A percentile compares a stretch with the other conserved stretches of the same genome.
Conservation (phyloP, 2,888 invertebrate genomes). For the Dorcus parallelipipedus region DNA sequence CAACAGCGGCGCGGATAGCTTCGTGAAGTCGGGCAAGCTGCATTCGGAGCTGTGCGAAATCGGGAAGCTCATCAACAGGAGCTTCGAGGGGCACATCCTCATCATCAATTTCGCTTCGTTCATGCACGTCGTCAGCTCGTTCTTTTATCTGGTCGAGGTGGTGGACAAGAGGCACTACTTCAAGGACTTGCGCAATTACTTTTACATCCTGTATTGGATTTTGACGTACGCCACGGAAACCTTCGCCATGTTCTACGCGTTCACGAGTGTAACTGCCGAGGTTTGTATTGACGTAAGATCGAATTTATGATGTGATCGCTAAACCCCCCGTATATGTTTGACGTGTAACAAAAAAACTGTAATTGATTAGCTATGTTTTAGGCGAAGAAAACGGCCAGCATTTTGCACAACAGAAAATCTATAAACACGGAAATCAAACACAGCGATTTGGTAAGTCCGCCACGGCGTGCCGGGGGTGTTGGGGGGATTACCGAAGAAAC, state of each 20-base stretch:
- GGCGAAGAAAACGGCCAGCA: slow-evolving; percentile 5
- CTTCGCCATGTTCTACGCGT: slow-evolving; percentile 1
- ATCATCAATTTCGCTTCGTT: slow-evolving; percentile 4
- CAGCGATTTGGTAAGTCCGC: slow-evolving; percentile 3
- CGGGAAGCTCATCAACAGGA: neutral
- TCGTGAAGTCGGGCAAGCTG: slow-evolving; percentile 2
- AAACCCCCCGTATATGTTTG: too few species aligned
- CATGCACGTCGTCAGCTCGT: slow-evolving; percentile 1
- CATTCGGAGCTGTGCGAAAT: slow-evolving; percentile 4
- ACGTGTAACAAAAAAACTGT: too few species aligned
- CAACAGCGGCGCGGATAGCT: neutral
- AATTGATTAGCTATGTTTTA: neutral
- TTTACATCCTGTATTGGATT: neutral
- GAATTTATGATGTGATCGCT: too few species aligned
- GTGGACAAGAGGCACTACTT: neutral
- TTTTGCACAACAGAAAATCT: slow-evolving; percentile 1
- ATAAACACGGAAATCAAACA: neutral
- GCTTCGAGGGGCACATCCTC: slow-evolving; percentile 5
- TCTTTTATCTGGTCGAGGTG: slow-evolving; percentile 1
- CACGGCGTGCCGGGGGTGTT: neutral
- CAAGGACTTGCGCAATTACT: neutral
- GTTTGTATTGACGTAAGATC: neutral
- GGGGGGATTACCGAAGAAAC: neutral
- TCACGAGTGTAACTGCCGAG: slow-evolving; percentile 1
- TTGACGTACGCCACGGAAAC: neutral